Evolutionary conservation across 2,113 vertebrate species (phyloP), one percentile per base, ranked within the genome.

Genomic region (Alouatta palliata): DNA sequence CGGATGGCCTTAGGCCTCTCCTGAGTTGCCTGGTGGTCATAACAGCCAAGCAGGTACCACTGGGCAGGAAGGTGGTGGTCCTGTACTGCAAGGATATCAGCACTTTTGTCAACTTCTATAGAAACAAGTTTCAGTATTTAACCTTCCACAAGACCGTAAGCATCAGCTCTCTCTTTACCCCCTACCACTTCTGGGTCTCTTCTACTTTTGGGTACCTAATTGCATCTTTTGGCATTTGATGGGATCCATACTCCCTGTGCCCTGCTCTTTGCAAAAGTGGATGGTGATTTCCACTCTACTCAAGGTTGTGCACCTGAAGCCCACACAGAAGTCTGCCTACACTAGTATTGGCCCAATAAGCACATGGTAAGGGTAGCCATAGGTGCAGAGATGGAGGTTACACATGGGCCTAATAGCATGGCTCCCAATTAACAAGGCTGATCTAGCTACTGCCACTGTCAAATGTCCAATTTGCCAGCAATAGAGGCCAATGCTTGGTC

Each of bases 1-100:
- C 5, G 8, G 49, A 89, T 66, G 90, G 40, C 43, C 12, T 17
- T 17, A 64, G 30, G 47, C 94, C 99, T 98, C 98, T 99, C 32
- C 98, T 99, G 9, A 98, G 99, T 68, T 98, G 98, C 49, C 98
- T 99, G 25, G 97, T 98, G 82, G 32, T 71, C 45, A 64, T 40
- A 0, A 0, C n/a, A 45, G 54, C 40, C 49, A 43, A 45, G 66
- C 23, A 79, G 27, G 35, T 58, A 82, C 20, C 43, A 9, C 20
- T 35, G 19, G 68, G 47, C 47, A 80, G n/a, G 70, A 49, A 85
- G 32, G 6, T 81, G 19, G 17, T 21, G 4, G 73, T 58, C 64
- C 54, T 58, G 13, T 0, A 12, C 47, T 93, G 45, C 25, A n/a
- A 87, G 58, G 52, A 45, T 32, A 87, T 82, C 40, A 45, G 32